Evolutionary conservation across 2,888 invertebrate genomes (phyloP).

Genomic region (Drosophila emarginata): DNA sequence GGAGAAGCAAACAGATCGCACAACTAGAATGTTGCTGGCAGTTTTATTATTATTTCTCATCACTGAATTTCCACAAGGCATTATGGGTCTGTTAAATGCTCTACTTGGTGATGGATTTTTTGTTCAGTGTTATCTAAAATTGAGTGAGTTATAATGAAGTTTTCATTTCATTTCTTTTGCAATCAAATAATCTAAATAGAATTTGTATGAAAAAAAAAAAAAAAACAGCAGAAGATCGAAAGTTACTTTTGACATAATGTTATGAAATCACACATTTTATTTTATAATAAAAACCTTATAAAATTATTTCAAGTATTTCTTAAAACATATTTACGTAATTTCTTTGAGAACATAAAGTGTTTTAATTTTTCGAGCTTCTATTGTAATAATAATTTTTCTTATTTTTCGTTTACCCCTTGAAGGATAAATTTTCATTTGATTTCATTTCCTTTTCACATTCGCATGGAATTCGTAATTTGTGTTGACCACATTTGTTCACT

Average conservation of each 20-base stretch:
- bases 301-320: too few relatives aligned
- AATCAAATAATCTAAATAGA: too few relatives aligned
- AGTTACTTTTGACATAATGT: too few relatives aligned
- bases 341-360: too few relatives aligned
- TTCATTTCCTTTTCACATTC: neutral
- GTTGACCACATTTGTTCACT: neutral
- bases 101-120: constrained; percentile 90
- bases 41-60: constrained; percentile 93
- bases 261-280: too few relatives aligned
- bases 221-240: too few relatives aligned
- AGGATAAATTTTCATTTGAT: too few relatives aligned
- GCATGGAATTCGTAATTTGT: neutral
- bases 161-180: too few relatives aligned
- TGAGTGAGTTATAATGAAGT: constrained; percentile 83
- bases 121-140: constrained; percentile 89
- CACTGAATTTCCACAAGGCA: constrained; percentile 95
- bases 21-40: constrained; percentile 94
- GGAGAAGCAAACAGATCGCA: constrained; percentile 90
- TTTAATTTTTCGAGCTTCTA: too few relatives aligned
- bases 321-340: too few relatives aligned
- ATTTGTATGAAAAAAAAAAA: too few relatives aligned
- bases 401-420: neutral
- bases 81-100: constrained; percentile 90
- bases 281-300: too few relatives aligned
- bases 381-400: neutral